Conservation (phyloP, 2,797 vertebrate genomes). For the Characodon lateralis region DNA sequence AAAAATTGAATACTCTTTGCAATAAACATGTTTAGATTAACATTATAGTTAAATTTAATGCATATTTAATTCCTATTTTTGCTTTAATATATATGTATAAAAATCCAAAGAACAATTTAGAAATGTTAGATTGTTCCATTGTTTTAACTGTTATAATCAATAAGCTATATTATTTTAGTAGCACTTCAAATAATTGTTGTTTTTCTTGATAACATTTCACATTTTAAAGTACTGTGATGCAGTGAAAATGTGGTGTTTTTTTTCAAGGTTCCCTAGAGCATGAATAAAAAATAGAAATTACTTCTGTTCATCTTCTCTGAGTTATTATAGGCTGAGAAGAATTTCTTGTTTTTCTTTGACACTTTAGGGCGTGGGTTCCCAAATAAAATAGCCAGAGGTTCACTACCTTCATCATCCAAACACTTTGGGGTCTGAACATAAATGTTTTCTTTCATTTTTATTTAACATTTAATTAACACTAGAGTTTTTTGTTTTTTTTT, state of each 20-base stretch:
- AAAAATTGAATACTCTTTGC: not conserved
- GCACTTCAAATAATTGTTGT: not conserved
- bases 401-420: too few relatives aligned
- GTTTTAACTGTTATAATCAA: not conserved
- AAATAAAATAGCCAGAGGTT: too few relatives aligned
- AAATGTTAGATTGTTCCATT: not conserved
- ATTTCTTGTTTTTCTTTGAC: not conserved
- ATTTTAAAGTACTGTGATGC: not conserved
- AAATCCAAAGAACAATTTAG: not conserved
- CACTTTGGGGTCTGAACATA: too few relatives aligned
- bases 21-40: not conserved
- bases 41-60: not conserved
- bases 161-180: not conserved
- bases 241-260: not conserved
- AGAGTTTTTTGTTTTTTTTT: too few relatives aligned
- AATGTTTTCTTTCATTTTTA: too few relatives aligned
- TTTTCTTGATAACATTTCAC: not conserved
- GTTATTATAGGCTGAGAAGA: not conserved
- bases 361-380: not conserved
- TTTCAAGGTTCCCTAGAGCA: not conserved
- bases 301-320: too few relatives aligned
- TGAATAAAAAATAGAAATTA: too few relatives aligned
- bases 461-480: too few relatives aligned
- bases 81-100: not conserved
- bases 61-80: not conserved